Conservation (phyloP, 2,113 vertebrate genomes). For the Tachycineta bicolor region DNA sequence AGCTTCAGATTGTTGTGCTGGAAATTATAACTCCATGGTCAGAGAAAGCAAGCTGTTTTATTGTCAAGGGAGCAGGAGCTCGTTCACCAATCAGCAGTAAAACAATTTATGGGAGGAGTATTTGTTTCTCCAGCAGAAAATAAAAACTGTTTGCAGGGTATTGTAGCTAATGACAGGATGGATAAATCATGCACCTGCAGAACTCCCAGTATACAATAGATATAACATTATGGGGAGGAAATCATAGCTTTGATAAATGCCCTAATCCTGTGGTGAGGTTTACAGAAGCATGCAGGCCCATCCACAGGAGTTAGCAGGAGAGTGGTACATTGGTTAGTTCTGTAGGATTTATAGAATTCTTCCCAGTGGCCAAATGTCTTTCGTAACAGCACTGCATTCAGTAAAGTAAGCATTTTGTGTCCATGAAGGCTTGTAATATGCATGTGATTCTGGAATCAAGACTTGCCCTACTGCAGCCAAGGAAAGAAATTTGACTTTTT, state of each 20-base stretch:
- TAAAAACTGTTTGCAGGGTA: conserved; percentile 39
- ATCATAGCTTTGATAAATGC: conserved; percentile 54
- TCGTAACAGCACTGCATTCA: not conserved
- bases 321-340: not conserved
- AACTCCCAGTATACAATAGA: conserved; percentile 31
- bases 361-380: not conserved
- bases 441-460: not conserved
- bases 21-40: not conserved
- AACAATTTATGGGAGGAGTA: conserved; percentile 48
- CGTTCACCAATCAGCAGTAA: conserved; percentile 27
- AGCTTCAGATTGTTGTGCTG: not conserved
- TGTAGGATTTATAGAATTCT: conserved; percentile 21
- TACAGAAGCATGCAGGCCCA: not conserved
- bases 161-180: conserved; percentile 46
- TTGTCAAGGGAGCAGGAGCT: not conserved
- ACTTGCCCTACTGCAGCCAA: not conserved
- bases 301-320: not conserved
- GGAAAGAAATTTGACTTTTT: not conserved
- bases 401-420: not conserved
- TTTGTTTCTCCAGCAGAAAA: conserved; percentile 51
- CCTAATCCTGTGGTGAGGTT: conserved; percentile 9
- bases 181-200: conserved; percentile 59
- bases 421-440: not conserved
- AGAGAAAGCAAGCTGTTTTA: conserved; percentile 8
- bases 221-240: not conserved